Percentiles rank a stretch among this genome's conserved stretches.
phyloP scores from a whole-genome alignment of 1,140 invertebrate species.

The Hestina assimilis region DNA sequence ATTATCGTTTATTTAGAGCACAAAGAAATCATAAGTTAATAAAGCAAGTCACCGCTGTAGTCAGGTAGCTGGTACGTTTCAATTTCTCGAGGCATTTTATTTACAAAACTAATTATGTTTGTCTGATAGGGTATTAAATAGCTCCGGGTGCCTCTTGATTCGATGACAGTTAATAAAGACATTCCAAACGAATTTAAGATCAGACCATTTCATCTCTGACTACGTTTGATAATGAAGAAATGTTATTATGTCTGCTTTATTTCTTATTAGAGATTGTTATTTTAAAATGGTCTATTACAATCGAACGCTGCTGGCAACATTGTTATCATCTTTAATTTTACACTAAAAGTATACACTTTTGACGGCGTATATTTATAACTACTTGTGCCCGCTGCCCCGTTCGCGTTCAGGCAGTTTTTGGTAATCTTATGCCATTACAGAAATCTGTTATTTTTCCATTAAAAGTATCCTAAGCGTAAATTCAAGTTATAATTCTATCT shows the following conservation, averaged over 20 bases:
- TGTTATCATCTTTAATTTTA: background rate
- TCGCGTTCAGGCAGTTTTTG: too few species aligned
- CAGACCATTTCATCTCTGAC: slow-evolving; percentile 56
- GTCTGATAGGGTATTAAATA: slow-evolving; percentile 72
- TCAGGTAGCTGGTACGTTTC: slow-evolving; percentile 73
- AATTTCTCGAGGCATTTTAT: slow-evolving; percentile 76
- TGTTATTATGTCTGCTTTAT: slow-evolving; percentile 48
- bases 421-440: too few species aligned
- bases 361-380: too few species aligned
- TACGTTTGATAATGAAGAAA: slow-evolving; percentile 47
- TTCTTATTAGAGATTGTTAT: slow-evolving; percentile 29
- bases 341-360: too few species aligned
- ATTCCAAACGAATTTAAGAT: slow-evolving; percentile 68
- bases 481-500: too few species aligned
- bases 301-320: background rate
- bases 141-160: slow-evolving; percentile 63
- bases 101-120: slow-evolving; percentile 78
- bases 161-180: slow-evolving; percentile 76
- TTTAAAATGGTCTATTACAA: slow-evolving; percentile 5
- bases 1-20: slow-evolving; percentile 8
- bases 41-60: slow-evolving; percentile 60
- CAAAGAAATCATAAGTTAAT: slow-evolving; percentile 46
- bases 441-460: too few species aligned
- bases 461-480: too few species aligned
- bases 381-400: too few species aligned